Conservation (phyloP, 2,797 vertebrate species). For the Buceros bicornis region DNA sequence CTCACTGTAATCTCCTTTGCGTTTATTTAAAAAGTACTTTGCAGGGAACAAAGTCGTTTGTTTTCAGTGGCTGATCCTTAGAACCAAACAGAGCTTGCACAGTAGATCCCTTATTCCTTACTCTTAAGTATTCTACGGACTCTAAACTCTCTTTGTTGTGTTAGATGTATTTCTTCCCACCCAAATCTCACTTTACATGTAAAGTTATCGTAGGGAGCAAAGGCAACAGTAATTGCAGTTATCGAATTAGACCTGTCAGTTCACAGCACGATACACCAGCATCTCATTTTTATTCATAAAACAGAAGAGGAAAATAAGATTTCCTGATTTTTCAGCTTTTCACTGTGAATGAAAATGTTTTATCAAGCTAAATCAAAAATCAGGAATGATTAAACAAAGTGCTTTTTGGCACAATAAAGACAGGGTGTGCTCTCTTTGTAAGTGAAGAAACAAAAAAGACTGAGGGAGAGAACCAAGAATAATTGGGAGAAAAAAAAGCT, state of each 20-base stretch:
- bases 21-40: neutral
- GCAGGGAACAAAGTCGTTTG: neutral
- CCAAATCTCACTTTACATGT: neutral
- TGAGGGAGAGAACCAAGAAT: neutral
- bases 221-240: neutral
- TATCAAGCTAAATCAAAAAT: neutral
- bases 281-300: neutral
- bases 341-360: neutral
- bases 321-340: neutral
- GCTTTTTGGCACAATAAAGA: neutral
- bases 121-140: neutral
- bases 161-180: neutral
- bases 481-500: neutral
- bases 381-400: neutral
- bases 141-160: neutral
- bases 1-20: neutral
- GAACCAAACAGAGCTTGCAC: neutral
- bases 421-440: neutral
- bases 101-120: rapidly evolving
- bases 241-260: neutral
- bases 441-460: neutral
- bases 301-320: neutral
- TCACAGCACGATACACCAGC: neutral
- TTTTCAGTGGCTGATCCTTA: neutral
- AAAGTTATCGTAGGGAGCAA: neutral